Percentiles rank a stretch among this genome's conserved stretches.
These are phyloP conservation scores for Murina feae DNA, from an alignment of 2,113 vertebrate genomes.

Conservation along the genomic window DNA sequence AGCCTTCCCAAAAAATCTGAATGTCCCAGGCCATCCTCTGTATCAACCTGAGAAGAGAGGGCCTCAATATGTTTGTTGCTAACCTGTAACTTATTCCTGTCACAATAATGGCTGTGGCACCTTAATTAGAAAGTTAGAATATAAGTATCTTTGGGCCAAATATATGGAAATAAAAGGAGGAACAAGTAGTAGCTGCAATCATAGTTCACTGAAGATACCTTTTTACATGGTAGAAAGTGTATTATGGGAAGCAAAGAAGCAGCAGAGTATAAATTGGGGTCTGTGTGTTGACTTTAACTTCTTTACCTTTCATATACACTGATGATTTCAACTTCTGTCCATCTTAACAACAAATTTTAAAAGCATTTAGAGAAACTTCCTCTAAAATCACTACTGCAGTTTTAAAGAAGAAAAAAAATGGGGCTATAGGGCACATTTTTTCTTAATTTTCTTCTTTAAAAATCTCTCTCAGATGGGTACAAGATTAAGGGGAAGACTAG, in stretches of 20 bases:
- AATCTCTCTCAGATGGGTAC: neutral
- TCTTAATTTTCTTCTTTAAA: neutral
- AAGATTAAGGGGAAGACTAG: neutral
- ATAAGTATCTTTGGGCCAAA: neutral
- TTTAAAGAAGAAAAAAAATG: conserved; percentile 31
- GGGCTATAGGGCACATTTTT: neutral
- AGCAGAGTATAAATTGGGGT: neutral
- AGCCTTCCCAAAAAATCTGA: neutral
- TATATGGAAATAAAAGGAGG: neutral
- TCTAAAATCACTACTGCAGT: neutral
- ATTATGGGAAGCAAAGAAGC: neutral
- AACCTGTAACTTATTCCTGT: neutral
- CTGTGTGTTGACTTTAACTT: neutral
- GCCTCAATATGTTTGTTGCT: neutral
- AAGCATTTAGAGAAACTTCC: conserved; percentile 13
- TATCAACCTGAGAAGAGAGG: neutral
- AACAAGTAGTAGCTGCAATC: neutral
- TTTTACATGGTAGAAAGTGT: neutral
- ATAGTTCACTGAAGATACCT: neutral
- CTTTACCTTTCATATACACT: neutral
- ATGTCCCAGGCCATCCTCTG: neutral
- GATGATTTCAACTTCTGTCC: neutral
- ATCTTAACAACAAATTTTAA: neutral
- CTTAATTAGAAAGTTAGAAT: neutral
- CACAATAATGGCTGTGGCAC: neutral